Percentiles rank a stretch among this genome's conserved stretches.
These are phyloP conservation scores for Lathronympha strigana DNA, from an alignment of 2,888 invertebrate genomes.

Conservation along the genomic window DNA sequence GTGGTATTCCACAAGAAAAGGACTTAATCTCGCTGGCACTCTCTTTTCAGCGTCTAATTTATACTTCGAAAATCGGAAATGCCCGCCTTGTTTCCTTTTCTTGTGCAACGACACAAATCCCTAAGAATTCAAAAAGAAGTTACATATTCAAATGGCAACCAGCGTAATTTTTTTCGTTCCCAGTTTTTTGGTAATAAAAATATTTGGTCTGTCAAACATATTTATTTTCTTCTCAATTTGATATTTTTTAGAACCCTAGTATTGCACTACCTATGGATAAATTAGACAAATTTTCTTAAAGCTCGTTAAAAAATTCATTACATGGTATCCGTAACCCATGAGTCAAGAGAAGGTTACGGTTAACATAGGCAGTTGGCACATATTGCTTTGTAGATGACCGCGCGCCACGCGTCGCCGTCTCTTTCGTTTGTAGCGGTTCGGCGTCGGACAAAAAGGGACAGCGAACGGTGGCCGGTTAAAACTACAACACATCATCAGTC, in stretches of 20 bases:
- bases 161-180: constrained; percentile 22
- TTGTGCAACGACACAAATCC: constrained; percentile 5
- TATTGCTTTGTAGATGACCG: constrained; percentile 48
- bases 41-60: neutral
- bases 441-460: constrained; percentile 44
- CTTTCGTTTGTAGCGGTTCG: constrained; percentile 35
- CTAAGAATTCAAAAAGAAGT: constrained; percentile 19
- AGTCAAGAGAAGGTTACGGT: constrained; percentile 34
- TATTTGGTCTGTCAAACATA: constrained; percentile 38
- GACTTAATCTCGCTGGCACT: neutral
- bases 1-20: neutral
- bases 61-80: neutral
- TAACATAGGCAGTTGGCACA: constrained; percentile 49
- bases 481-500: constrained; percentile 22
- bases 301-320: constrained; percentile 50
- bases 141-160: constrained; percentile 30
- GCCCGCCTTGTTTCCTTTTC: neutral
- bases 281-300: constrained; percentile 44
- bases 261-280: constrained; percentile 41
- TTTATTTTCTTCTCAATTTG: constrained; percentile 22
- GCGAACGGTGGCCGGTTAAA: constrained; percentile 18
- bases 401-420: constrained; percentile 43
- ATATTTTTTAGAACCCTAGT: constrained; percentile 30
- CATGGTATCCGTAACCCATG: constrained; percentile 37
- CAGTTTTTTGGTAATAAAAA: constrained; percentile 37